Evolutionary conservation across 2,113 vertebrate genomes (phyloP), one percentile per base, ranked within the genome.

Genomic region (Scartelaos histophorus): DNA sequence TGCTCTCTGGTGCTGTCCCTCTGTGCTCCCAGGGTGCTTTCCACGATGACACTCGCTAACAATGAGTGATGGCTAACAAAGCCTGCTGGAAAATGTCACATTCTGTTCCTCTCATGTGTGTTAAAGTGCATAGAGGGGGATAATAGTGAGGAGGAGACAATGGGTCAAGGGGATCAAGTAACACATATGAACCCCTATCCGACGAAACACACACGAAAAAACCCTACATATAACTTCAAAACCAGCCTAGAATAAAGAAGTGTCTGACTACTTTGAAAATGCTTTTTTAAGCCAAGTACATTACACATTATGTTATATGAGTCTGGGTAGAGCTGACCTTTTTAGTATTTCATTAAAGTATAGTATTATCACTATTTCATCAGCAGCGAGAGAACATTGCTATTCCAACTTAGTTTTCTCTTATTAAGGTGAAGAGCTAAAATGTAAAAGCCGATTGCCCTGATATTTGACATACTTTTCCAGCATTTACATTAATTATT

Each of bases 31-130:
- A 84, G 75, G 46, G 49, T 21, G 43, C 66, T 84, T 85, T 62
- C 73, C 66, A 72, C 67, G 69, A 73, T 80, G 82, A 86, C 87
- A 80, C 79, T 75, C 65, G 80, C 82, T 85, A 90, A 90, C 88
- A 86, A 83, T 91, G 89, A 91, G 78, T 87, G 88, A 91, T 85
- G 81, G 85, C 67, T 84, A 79, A 83, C 83, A 88, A 85, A 87
- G 77, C 73, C 80, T 67, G 46, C 76, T 86, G 80, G 75, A 84
- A 85, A 75, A 83, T 90, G 74, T 82, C 87, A 82, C 84, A 85
- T 82, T 85, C 54, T 75, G 38, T 82, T 87, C 61, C 75, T 67
- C 68, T 84, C 75, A 66, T 87, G 74, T 82, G 78, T 84, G 82
- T 76, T 73, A 83, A 83, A 74, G 69, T 62, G 56, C 70, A 60